phyloP scores from a whole-genome alignment of 2,113 vertebrate genomes.

The Pterophyllum scalare region DNA sequence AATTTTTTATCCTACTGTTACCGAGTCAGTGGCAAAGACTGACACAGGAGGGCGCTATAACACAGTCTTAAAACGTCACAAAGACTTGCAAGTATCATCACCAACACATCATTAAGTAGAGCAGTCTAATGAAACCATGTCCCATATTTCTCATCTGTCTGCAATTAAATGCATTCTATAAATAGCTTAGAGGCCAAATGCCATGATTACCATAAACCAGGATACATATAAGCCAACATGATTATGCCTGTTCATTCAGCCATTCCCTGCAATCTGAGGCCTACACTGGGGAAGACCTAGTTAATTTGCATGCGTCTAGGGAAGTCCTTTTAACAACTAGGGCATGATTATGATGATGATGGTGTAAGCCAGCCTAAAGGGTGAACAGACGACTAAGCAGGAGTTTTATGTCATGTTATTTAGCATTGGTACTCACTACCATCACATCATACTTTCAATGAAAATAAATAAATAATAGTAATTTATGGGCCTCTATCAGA shows the following conservation, averaged over 20 bases:
- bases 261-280: constrained; percentile 26
- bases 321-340: constrained; percentile 56
- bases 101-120: not conserved
- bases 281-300: constrained; percentile 32
- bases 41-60: constrained; percentile 65
- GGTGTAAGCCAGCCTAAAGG: not conserved
- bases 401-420: not conserved
- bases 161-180: constrained; percentile 51
- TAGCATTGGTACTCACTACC: not conserved
- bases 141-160: constrained; percentile 22
- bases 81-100: not conserved
- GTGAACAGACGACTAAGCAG: not conserved
- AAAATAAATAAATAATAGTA: too few relatives aligned
- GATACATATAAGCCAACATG: constrained; percentile 24
- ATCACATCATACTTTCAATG: too few relatives aligned
- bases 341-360: constrained; percentile 53
- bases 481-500: too few relatives aligned
- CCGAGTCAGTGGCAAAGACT: not conserved
- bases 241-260: constrained; percentile 57
- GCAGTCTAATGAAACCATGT: not conserved
- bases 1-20: not conserved
- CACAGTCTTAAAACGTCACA: not conserved
- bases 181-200: constrained; percentile 56
- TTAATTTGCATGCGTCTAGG: constrained; percentile 48
- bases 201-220: constrained; percentile 52